phyloP scores from a whole-genome alignment of 2,797 vertebrate species.

The Scolopax bukidnonensis region DNA sequence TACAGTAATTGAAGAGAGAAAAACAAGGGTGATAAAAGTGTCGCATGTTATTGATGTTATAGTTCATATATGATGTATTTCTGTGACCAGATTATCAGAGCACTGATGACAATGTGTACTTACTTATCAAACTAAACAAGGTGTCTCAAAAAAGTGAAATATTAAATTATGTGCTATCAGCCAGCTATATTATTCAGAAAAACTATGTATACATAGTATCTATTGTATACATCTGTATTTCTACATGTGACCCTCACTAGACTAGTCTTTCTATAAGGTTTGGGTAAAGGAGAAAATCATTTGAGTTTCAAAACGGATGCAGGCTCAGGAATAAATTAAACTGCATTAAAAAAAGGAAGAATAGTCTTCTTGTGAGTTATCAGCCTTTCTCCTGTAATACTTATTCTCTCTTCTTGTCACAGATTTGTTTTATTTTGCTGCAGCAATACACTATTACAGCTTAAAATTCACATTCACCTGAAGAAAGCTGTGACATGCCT shows the following conservation, averaged over 20 bases:
- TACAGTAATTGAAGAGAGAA: conserved; percentile 38
- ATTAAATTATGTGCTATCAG: conserved; percentile 40
- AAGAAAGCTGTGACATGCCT: conserved; percentile 61
- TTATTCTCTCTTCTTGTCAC: conserved; percentile 40
- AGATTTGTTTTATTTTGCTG: conserved; percentile 56
- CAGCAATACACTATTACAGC: conserved; percentile 40
- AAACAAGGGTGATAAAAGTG: conserved; percentile 46
- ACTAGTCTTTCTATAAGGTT: conserved; percentile 17
- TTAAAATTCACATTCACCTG: conserved; percentile 61
- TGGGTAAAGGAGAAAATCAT: conserved; percentile 52
- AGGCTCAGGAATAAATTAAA: conserved; percentile 33
- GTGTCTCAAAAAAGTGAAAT: conserved; percentile 56
- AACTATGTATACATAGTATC: not conserved
- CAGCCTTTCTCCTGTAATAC: conserved; percentile 22
- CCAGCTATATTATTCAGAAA: not conserved
- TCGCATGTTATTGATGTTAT: conserved; percentile 47
- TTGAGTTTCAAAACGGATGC: conserved; percentile 52
- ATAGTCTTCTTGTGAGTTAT: conserved; percentile 26
- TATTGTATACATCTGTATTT: conserved; percentile 1
- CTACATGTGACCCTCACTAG: not conserved
- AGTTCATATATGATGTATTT: conserved; percentile 50
- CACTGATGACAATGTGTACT: not conserved
- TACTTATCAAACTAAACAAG: conserved; percentile 43
- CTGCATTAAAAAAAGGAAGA: not conserved
- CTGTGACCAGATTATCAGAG: conserved; percentile 40